Evolutionary conservation across 2,888 invertebrate species (phyloP).

Genomic region (Lasioglossum calceatum): DNA sequence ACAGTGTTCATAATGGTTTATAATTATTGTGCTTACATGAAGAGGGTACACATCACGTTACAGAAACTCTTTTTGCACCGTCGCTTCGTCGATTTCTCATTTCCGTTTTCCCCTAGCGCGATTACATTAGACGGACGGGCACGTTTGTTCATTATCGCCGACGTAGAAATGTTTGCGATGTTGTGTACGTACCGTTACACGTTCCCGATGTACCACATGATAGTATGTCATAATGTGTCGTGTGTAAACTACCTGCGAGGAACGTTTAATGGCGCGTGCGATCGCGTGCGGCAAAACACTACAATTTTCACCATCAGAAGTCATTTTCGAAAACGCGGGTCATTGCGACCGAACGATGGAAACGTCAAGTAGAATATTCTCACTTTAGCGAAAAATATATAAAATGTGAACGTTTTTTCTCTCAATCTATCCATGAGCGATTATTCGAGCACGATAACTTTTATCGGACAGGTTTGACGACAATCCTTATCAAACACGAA

Average conservation of each 20-base stretch:
- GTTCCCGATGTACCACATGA: constrained; percentile 23
- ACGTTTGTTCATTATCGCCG: constrained; percentile 32
- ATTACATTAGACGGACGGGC: constrained; percentile 17
- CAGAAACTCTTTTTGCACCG: neutral
- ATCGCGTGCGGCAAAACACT: constrained; percentile 39
- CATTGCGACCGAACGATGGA: neutral
- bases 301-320: constrained; percentile 49
- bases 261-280: constrained; percentile 45
- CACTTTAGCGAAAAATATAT: neutral
- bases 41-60: neutral
- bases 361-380: constrained; percentile 6
- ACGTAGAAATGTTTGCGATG: constrained; percentile 35
- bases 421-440: neutral
- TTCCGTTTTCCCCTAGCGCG: neutral
- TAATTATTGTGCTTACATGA: neutral
- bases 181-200: constrained; percentile 19
- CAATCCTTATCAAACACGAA: neutral
- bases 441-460: neutral
- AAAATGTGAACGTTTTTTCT: neutral
- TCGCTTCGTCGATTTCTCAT: constrained; percentile 7
- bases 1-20: neutral
- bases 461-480: neutral
- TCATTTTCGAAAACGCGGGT: constrained; percentile 37
- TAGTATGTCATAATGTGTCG: constrained; percentile 38
- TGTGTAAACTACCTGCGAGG: constrained; percentile 45